Conservation (phyloP, 2,888 invertebrate species). For the Agrotis clavis region DNA sequence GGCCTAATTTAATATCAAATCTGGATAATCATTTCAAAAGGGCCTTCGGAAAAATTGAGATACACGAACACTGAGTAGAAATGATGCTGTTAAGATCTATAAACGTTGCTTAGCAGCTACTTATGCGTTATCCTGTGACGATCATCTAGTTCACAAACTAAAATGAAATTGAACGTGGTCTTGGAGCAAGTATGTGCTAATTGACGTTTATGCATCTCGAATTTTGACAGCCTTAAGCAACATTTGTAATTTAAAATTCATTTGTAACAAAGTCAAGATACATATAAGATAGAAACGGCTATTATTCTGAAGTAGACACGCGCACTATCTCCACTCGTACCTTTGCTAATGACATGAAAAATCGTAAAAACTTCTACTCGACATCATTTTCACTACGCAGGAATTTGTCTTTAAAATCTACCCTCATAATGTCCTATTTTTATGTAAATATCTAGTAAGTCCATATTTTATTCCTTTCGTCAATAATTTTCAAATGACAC, state of each 20-base stretch:
- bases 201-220: no score
- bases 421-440: no score
- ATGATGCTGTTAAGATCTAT: background rate
- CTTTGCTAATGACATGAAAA: no score
- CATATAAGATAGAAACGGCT: no score
- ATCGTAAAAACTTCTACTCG: no score
- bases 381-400: no score
- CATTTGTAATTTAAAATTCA: slow-evolving; percentile 21
- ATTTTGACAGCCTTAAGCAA: background rate
- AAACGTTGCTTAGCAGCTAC: background rate
- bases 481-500: background rate
- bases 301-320: no score
- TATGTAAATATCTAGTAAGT: no score
- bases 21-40: slow-evolving; percentile 11
- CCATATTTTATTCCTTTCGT: background rate
- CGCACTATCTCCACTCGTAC: no score
- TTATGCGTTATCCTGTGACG: background rate
- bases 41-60: background rate
- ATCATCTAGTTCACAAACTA: background rate
- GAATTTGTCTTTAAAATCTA: background rate
- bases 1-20: slow-evolving; percentile 47
- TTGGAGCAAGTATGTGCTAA: background rate
- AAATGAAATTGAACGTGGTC: background rate
- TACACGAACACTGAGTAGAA: background rate
- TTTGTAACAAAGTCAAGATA: slow-evolving; percentile 40